A percentile compares a stretch with the other conserved stretches of the same genome.
Conservation (phyloP, 2,888 invertebrate genomes). For the Torymus aiolomorphi region DNA sequence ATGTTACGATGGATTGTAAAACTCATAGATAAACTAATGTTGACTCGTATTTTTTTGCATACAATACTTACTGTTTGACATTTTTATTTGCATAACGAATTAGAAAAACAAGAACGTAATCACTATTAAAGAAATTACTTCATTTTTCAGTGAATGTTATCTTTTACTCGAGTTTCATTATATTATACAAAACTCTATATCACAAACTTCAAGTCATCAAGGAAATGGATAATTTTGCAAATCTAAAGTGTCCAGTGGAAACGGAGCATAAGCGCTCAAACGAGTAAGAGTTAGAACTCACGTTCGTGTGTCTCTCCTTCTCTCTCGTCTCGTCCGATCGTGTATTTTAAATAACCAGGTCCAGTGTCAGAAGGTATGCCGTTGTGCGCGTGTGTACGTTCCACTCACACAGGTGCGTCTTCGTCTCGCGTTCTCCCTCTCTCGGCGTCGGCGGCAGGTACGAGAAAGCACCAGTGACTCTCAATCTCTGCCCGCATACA, state of each 20-base stretch:
- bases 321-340: not conserved
- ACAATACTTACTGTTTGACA: too few species aligned
- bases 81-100: too few species aligned
- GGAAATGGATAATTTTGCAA: too few species aligned
- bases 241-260: conserved; percentile 1
- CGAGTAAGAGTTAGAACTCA: conserved; percentile 8
- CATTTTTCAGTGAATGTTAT: too few species aligned
- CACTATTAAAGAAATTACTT: too few species aligned
- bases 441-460: conserved; percentile 63
- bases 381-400: not conserved
- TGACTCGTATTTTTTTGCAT: too few species aligned
- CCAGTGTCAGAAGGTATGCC: not conserved
- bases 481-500: conserved; percentile 57
- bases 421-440: conserved; percentile 40
- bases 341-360: conserved; percentile 17
- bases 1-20: too few species aligned
- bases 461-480: conserved; percentile 68
- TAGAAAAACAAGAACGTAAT: too few species aligned
- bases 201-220: not conserved
- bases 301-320: conserved; percentile 4
- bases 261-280: not conserved
- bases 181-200: too few species aligned
- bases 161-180: too few species aligned
- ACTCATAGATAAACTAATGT: too few species aligned
- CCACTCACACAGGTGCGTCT: conserved; percentile 29